Base-by-base conservation (phyloP, 2,888 invertebrate genomes). In the Drosophila infuscata region DNA sequence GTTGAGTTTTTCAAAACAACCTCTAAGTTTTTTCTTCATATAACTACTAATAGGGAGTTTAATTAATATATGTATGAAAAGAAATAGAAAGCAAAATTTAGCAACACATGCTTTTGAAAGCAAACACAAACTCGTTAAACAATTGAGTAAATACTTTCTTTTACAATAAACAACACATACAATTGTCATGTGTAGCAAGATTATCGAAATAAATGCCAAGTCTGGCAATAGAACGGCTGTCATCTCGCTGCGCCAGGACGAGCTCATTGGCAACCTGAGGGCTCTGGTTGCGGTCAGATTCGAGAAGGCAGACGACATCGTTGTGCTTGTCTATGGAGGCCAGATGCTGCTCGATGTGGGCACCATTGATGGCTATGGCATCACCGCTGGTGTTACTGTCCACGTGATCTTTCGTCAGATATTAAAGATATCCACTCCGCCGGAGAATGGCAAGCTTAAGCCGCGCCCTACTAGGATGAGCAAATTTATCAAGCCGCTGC, bases 251-350 rank as follows among this genome's bases (percentile, higher is more conserved):
- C 88, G 85, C 20, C 53, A 60, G 30, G 74, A 78, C n/a, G 90
- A 87, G 52, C 66, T 71, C 3, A 74, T 87, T 15, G 43, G 65
- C 29, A 90, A 90, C n/a, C 41, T 87, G 33, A 86, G 88, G 0
- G 74, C 72, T 2, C 51, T 87, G 64, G 73, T 90, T 17, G 90
- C 81, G 0, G 76, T 88, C 8, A 66, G 79, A n/a, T 88, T 87
- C 20, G 83, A 81, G 62, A 58, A 62, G 53, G 59, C 70, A 0
- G 80, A 83, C 12, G 25, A 58, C 6, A 35, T 54, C 0, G 72
- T 85, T 4, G 62, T 90, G 33, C 57, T 90, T 35, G 71, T 87
- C 0, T 87, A 73, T 32, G 88, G 58, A 2, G 87, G 87, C 0
- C 71, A 81, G 43, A 73, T 87, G 53, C 62, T 87, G 3, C 15